Base-by-base conservation (phyloP, 2,888 invertebrate species). In the Tolmerus cingulatus region DNA sequence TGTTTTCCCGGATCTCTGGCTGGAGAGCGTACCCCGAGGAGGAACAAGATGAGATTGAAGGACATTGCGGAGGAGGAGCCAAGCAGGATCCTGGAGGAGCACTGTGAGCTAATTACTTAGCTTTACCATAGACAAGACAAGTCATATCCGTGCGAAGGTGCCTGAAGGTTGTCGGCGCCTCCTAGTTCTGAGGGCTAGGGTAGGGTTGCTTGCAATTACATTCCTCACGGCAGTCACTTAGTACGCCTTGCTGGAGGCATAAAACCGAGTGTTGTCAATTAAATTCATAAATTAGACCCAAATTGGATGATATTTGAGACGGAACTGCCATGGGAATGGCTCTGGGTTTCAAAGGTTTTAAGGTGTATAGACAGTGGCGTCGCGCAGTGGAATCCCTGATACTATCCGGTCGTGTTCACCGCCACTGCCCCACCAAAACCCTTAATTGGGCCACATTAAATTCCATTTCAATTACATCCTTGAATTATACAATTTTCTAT, bases 241-340 rank as follows among this genome's bases (percentile, higher is more conserved):
- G 43, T 74, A 74, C 30, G 46, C 74, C 51, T 74, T 74, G n/a
- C 74, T 43, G 74, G 40, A 46, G 34, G 74, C 34, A 85, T 85
- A 74, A 85, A 85, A 34, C 84, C 46, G 74, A 85, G 85, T 85
- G 74, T 74, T 74, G 85, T 85, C 74, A 85, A 85, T 85, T 85
- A 74, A 85, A 85, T 85, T 85, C 85, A 85, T 85, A 85, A 85
- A 85, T 85, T 85, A 85, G 74, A 85, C n/a, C 43, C 34, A 85
- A 85, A 85, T 85, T 74, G 85, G 85, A 85, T 74, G 74, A 43
- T 46, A 85, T 85, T 85, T 74, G 46, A 46, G 85, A 14, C 30
- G 82, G 37, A 78, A 43, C 14, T 51, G n/a, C 34, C 57, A 3
- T 7, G 37, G 14, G 57, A 37, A 66, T 82, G 55, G 82, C 5